A percentile compares a stretch with the other conserved stretches of the same genome.
Conservation (phyloP, 2,888 invertebrate genomes). For the Polyommatus icarus region DNA sequence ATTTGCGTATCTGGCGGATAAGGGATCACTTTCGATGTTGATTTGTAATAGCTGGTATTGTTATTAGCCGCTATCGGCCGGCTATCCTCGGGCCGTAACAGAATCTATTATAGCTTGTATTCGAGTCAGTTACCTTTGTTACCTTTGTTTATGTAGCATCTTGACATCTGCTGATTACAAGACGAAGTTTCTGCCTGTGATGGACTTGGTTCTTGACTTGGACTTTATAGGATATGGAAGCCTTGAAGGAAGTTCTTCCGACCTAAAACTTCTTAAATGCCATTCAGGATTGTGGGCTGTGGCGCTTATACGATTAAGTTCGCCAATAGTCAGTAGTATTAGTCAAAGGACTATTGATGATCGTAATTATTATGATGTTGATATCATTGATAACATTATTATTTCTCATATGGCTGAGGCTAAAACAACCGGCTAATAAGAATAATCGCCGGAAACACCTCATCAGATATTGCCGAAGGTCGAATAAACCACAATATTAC, state of each 20-base stretch:
- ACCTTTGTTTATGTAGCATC: too few species aligned
- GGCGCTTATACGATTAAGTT: too few species aligned
- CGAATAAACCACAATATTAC: background rate
- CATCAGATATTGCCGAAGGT: slow-evolving; percentile 1
- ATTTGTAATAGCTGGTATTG: slow-evolving; percentile 18
- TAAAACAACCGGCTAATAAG: background rate
- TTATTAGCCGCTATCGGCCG: background rate
- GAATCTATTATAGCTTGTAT: slow-evolving; percentile 4
- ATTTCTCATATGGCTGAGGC: background rate
- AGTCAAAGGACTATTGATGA: background rate
- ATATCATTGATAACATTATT: background rate
- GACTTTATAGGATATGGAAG: too few species aligned
- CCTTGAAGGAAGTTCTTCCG: too few species aligned
- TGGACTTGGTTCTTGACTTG: too few species aligned
- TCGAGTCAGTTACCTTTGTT: too few species aligned
- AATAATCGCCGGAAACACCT: background rate
- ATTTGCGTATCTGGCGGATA: slow-evolving; percentile 53
- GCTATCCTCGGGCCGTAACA: background rate
- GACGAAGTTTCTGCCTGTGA: too few species aligned
- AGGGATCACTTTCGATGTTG: slow-evolving; percentile 12
- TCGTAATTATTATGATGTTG: background rate
- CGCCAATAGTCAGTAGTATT: too few species aligned
- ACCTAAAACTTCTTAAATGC: too few species aligned
- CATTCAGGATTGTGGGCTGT: too few species aligned
- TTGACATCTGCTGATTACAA: too few species aligned